Base-by-base conservation (phyloP, 1,140 invertebrate genomes). In the Anthonomus grandis region DNA sequence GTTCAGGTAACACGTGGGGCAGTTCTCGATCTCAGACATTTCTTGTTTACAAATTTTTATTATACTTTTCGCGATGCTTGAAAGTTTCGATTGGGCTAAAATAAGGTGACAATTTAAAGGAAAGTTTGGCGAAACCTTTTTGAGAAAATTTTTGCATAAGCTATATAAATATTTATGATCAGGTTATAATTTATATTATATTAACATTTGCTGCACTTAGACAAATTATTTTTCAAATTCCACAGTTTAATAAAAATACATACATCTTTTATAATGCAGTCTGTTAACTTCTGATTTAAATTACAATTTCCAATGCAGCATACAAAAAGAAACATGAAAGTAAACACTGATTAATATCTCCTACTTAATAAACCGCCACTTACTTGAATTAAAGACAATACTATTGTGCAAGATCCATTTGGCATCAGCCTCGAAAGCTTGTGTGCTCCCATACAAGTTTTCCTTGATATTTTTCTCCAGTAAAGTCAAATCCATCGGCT, bases 331-430 rank as follows among this genome's bases (percentile, higher is more conserved):
- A 46, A 34, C 19, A 34, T 36, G 13, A 47, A n/a, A 9, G 13
- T 25, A 1, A 46, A 0, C 19, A 9, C 13, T 24, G 5, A 47
- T 9, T 25, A 19, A 13, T 18, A 44, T 24, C 18, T 41, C 15
- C 15, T 8, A 19, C n/a, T n/a, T n/a, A n/a, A n/a, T n/a, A n/a
- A n/a, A n/a, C n/a, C 13, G 48, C 22, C 45, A 78, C 83, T 77
- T 78, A 93, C 90, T 81, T 66, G 91, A 88, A 76, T 91, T 91
- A 65, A 89, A 95, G 27, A 95, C 83, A 65, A 91, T 84, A 73
- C 90, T 90, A 68, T 96, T 95, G 70, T 96, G 93, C 39, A 93
- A 79, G 64, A 97, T 90, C 93, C 93, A 96, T 70, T 91, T 91
- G 0, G 86, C 85, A 71, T 97, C 93, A 5, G 89, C 84, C 38